Conservation (phyloP, 2,797 vertebrate species). For the Pteropus rufus region DNA sequence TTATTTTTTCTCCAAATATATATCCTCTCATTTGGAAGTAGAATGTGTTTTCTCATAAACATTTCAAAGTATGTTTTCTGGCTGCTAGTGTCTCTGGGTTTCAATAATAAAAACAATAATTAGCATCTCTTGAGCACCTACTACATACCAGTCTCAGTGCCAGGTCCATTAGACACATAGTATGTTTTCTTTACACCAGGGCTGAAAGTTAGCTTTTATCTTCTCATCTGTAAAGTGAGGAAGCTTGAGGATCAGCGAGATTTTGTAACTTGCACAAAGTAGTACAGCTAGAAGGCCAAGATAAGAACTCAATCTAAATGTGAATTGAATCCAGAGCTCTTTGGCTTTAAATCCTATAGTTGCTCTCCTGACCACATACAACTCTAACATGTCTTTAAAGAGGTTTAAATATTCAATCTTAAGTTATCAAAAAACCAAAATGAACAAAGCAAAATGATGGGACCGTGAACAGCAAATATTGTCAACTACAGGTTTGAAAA, state of each 20-base stretch:
- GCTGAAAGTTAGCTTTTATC: background rate
- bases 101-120: background rate
- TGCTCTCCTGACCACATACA: background rate
- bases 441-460: background rate
- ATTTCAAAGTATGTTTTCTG: background rate
- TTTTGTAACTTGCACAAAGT: background rate
- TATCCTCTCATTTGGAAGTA: background rate
- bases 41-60: background rate
- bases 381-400: background rate
- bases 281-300: background rate
- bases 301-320: background rate
- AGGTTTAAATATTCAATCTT: background rate
- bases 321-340: background rate
- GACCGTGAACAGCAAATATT: background rate
- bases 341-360: background rate
- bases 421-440: background rate
- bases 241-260: background rate
- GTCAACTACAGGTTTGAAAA: background rate
- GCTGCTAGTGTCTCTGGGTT: background rate
- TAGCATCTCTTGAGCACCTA: background rate
- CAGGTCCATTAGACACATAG: background rate
- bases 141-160: background rate
- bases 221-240: background rate
- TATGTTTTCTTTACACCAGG: background rate
- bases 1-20: background rate